Base-by-base conservation (phyloP, 1,140 invertebrate genomes). In the Drosophila pseudoobscura region DNA sequence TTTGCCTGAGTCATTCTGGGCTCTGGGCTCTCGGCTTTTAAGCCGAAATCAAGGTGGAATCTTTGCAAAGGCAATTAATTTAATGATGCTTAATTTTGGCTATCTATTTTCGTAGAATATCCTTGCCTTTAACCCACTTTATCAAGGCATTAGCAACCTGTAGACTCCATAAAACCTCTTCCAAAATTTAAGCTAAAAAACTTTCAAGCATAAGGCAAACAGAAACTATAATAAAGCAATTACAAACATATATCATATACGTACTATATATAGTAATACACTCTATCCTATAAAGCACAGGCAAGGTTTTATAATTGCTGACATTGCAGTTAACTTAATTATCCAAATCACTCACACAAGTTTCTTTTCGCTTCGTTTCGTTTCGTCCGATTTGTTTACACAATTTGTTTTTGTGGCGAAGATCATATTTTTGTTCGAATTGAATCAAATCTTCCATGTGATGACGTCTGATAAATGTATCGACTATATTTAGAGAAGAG, bases 321-420 rank as follows among this genome's bases (percentile, higher is more conserved):
- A 56, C 77, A 80, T 77, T 80, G 76, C 59, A 60, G 59, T 58
- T 65, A 76, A 61, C 62, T 85, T 70, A 84, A 85, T 84, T 77
- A 70, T 58, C 58, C 31, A 41, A 76, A 84, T 64, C 61, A 64
- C 70, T 56, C 50, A 60, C 59, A 46, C 24, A 46, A 17, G 17
- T 17, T 17, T 17, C 17, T 17, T 17, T 17, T 17, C 31, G 29
- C 3, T 24, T 24, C 22, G 22, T 24, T 24, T 24, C 24, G 24
- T 24, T 31, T 41, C 24, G 44, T 51, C 24, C 41, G 44, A 57
- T 76, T 62, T 76, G 73, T 62, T 76, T 57, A 26, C 22, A 29
- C 35, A 35, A 44, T 45, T 55, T 55, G 46, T 35, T 63, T 64
- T 45, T 39, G 41, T 15, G 26, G 35, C 3, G 35, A 39, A 50